Evolutionary conservation across 2,113 vertebrate species (phyloP), one percentile per base, ranked within the genome.

Genomic region (Nymphicus hollandicus): DNA sequence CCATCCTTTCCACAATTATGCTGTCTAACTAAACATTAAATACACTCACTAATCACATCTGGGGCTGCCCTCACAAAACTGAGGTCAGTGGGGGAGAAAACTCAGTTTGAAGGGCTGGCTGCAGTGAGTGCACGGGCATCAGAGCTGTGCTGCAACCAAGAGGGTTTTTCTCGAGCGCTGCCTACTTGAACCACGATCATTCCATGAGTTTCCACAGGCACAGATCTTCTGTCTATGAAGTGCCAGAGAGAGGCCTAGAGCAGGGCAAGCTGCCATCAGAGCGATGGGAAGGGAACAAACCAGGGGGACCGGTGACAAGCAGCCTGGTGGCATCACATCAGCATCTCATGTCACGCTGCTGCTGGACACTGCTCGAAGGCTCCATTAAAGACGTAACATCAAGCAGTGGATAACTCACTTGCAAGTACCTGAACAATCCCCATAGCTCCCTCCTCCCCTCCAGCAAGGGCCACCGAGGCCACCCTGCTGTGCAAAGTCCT

Each of bases 151-250:
- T 9, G 50, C 44, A 39, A 15, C 22, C 7, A 0, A 9, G 50
- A 11, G 49, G 16, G 10, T 2, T 47, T 28, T 71, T 18, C 71
- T 44, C 18, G 0, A 31, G 70, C 2, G 1, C 31, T 23, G n/a
- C 11, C 41, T 17, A 7, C 18, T 1, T 1, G 44, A 23, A 25
- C 56, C 6, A 1, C 0, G 25, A 24, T 37, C 7, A 3, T 6
- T 28, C 55, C 71, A 18, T 4, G 24, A 3, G 39, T 4, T 24
- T 13, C 69, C 7, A 1, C 12, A 53, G 20, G 15, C 16, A 10
- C 0, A 29, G 43, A 27, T 10, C 64, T 17, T 33, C 35, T 25
- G 27, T 50, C 20, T 3, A 5, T 4, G 4, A 53, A 64, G n/a
- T 4, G 9, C 56, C 56, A 44, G 31, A n/a, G 55, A 49, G 37